Evolutionary conservation across 1,140 invertebrate genomes (phyloP), one percentile per base, ranked within the genome.

Genomic region (Nylanderia fulva): DNA sequence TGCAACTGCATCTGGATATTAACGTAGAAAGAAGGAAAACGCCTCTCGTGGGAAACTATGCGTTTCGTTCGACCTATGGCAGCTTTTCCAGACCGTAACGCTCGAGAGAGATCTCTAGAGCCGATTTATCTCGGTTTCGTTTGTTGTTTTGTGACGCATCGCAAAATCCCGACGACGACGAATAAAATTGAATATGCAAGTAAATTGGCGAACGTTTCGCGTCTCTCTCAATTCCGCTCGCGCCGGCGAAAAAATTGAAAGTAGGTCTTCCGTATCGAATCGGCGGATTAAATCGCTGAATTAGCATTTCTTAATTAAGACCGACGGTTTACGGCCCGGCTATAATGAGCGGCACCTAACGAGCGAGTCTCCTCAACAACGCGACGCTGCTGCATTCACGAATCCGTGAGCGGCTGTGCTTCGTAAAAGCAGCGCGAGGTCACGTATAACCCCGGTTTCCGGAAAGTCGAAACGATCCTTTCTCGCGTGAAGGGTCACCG

Each of bases 241-340:
- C 29, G 21, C 13, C 48, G 33, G 24, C 24, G 48, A 64, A 74
- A 86, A 84, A 63, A 85, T 86, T 82, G 60, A 56, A 86, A 86
- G 85, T 84, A 80, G 79, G 61, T 84, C 79, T 86, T 86, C 61
- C 85, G 39, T 52, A 71, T 66, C 85, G 85, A 84, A 86, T 86
- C 33, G 48, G 15, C 79, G 48, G 79, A 86, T 86, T 86, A 84
- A 86, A 80, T 86, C 85, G 29, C 79, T 39, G 66, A 86, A 86
- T 86, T 86, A 86, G 69, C 79, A 86, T 86, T 75, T 86, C 85
- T 86, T 86, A 86, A 86, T 86, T 86, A 86, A 86, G 85, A 86
- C 58, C 68, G 85, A 60, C 60, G 77, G 68, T 86, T 86, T 86
- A 86, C 69, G 85, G 61, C 39, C 48, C 45, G 79, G 66, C 13